Evolutionary conservation across 2,797 vertebrate species (phyloP), one percentile per base, ranked within the genome.

Genomic region (Limosa lapponica): DNA sequence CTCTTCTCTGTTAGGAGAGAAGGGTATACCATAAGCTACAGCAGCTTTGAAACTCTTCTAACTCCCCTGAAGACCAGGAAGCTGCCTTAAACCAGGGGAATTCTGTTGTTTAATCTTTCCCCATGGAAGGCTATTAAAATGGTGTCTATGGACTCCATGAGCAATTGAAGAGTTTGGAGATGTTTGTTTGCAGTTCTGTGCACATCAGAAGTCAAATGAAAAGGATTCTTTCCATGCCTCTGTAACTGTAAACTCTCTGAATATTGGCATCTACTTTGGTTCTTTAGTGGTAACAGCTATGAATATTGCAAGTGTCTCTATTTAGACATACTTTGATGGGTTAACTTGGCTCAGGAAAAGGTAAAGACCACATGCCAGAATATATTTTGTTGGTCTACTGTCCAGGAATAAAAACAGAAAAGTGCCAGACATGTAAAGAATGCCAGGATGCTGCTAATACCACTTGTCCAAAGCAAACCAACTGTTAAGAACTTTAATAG

Each of bases 401-500:
- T 92, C 78, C 93, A 92, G 81, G 72, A 95, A 85, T 89, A 92
- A 93, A 91, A 87, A 0, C 37, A 89, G 78, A 74, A 75, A 72
- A 80, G 59, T 82, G 83, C 55, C 67, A 95, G 81, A 71, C 67
- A 10, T 1, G 2, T 66, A 72, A 82, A 67, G 78, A 94, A 84
- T 85, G 15, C 55, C 86, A 77, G 78, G 78, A 59, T 94, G 73
- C 64, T 73, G 71, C 73, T 93, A 92, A 82, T 43, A 34, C 28
- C 46, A 27, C 67, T 78, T 0, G 0, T 88, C 66, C 79, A 90
- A 95, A 94, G 59, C 23, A 62, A 95, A 71, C 41, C 84, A 83
- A 20, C 78, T 78, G n/a, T 74, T 91, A 75, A 75, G 43, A 71
- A 64, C 11, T 24, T 65, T 78, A 91, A 91, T 37, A 78, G 49